Percentiles rank a stretch among this genome's conserved stretches.
phyloP scores from a whole-genome alignment of 2,113 vertebrate species.

The Cryptotis parvus region DNA sequence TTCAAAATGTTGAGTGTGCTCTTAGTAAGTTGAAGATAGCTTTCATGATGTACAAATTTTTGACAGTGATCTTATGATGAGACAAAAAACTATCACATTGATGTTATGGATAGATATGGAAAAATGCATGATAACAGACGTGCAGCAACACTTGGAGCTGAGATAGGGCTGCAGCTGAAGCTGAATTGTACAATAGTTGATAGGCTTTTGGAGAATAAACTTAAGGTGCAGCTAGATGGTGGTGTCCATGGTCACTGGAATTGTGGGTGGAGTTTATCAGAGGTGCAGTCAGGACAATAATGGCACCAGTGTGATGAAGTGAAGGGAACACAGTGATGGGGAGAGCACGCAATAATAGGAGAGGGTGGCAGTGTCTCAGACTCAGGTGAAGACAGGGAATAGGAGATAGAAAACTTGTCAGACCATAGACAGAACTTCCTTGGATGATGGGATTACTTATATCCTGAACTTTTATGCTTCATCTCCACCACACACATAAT shows the following conservation, averaged over 20 bases:
- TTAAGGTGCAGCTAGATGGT: not conserved
- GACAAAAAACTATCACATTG: not conserved
- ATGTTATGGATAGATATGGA: not conserved
- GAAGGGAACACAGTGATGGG: fast-evolving
- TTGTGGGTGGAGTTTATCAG: not conserved
- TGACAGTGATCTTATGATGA: conserved; percentile 15
- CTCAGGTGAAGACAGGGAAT: not conserved
- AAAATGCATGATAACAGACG: not conserved
- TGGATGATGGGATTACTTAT: not conserved
- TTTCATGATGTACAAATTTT: not conserved
- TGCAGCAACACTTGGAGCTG: not conserved
- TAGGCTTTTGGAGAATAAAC: not conserved
- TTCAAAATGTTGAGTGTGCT: conserved; percentile 3
- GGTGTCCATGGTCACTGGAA: not conserved
- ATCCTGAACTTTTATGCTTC: not conserved
- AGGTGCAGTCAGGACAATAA: not conserved
- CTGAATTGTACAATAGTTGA: not conserved
- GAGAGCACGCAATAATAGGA: not conserved
- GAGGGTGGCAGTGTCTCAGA: too few species aligned
- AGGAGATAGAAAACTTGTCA: not conserved
- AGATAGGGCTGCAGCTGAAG: not conserved
- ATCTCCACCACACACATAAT: not conserved
- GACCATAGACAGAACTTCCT: not conserved
- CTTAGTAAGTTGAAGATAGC: not conserved
- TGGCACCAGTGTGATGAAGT: not conserved